These are phyloP conservation scores for Protobothrops flavoviridis DNA, from an alignment of 2,113 vertebrate genomes.

Conservation along the genomic window DNA sequence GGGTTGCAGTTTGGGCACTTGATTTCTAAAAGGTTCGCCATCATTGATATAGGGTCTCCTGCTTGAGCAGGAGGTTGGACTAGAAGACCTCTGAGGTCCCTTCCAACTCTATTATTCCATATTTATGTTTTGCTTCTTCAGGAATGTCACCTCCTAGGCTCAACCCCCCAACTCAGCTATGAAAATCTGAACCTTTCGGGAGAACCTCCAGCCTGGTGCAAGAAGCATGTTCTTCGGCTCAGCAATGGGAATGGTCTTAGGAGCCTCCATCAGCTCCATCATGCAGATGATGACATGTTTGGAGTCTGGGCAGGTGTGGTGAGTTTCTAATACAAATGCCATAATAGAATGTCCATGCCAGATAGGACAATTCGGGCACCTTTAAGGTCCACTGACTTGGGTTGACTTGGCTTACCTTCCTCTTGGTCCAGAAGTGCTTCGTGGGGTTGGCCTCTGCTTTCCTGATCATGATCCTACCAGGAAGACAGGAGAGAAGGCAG, in stretches of 20 bases:
- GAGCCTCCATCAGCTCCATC: background rate
- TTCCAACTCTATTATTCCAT: too few species aligned
- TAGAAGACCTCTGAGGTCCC: too few species aligned
- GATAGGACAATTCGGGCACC: background rate
- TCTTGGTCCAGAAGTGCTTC: background rate
- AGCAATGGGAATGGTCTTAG: background rate
- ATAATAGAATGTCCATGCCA: background rate
- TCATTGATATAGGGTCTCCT: too few species aligned
- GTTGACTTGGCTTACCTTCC: background rate
- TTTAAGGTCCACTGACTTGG: too few species aligned
- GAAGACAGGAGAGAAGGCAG: background rate
- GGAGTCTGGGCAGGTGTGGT: background rate
- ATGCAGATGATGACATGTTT: too few species aligned
- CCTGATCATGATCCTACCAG: background rate
- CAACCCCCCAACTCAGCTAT: background rate
- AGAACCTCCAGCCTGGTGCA: background rate
- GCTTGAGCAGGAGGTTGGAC: too few species aligned
- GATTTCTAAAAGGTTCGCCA: too few species aligned
- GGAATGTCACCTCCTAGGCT: background rate
- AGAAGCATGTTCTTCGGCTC: background rate
- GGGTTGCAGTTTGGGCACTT: too few species aligned
- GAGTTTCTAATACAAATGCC: background rate
- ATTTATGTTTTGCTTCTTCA: background rate
- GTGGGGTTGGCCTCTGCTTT: background rate
- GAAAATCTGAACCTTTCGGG: background rate